A percentile compares a stretch with the other conserved stretches of the same genome.
Conservation (phyloP, 2,797 vertebrate genomes). For the Halcyon badia region DNA sequence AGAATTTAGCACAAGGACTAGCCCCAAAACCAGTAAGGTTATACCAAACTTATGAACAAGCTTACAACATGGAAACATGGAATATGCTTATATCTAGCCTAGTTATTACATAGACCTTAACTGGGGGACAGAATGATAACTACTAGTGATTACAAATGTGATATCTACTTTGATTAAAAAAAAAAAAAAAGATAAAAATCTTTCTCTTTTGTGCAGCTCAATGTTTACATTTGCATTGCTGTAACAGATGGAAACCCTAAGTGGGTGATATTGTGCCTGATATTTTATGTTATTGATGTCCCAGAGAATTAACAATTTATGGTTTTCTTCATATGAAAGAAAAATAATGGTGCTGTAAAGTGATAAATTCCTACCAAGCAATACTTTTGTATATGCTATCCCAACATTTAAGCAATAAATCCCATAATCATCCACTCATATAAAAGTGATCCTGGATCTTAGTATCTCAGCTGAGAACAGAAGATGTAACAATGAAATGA, state of each 20-base stretch:
- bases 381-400: neutral
- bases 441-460: neutral
- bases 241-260: neutral
- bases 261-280: neutral
- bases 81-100: neutral
- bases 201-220: neutral
- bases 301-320: neutral
- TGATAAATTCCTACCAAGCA: neutral
- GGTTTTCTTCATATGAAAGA: neutral
- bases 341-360: neutral
- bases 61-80: neutral
- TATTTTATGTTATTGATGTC: neutral
- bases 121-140: neutral
- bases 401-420: neutral
- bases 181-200: accelerated
- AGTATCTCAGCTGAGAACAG: neutral
- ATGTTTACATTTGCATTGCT: neutral
- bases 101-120: neutral
- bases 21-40: neutral
- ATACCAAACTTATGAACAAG: neutral
- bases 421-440: neutral
- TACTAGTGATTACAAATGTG: neutral
- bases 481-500: neutral
- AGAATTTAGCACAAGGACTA: neutral
- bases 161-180: neutral